Percentiles rank a stretch among this genome's conserved stretches.
These are phyloP conservation scores for Pogonus chalceus DNA, from an alignment of 1,140 invertebrate species.

Conservation along the genomic window DNA sequence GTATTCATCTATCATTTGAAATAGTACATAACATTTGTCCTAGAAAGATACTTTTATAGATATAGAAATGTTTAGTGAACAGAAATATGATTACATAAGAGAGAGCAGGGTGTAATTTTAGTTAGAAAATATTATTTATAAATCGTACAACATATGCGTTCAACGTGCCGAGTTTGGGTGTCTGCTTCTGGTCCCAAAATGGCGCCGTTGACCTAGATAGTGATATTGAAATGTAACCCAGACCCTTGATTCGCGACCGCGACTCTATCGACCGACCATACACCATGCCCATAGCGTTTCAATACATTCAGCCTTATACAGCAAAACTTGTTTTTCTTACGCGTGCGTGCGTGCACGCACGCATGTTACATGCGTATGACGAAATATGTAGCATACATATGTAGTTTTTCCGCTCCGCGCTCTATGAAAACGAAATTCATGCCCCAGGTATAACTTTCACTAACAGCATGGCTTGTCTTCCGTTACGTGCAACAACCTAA, in stretches of 20 bases:
- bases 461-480: not conserved
- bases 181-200: not conserved
- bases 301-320: not conserved
- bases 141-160: not conserved
- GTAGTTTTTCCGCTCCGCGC: too few relatives aligned
- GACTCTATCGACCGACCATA: not conserved
- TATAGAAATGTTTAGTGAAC: not conserved
- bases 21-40: too few relatives aligned
- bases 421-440: slow-evolving; percentile 4
- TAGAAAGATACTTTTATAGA: too few relatives aligned
- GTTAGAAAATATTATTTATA: not conserved
- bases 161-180: not conserved
- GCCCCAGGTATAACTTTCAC: not conserved
- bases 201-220: slow-evolving; percentile 2
- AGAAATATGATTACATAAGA: slow-evolving; percentile 1
- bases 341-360: not conserved
- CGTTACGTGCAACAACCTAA: slow-evolving; percentile 4
- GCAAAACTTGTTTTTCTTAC: not conserved
- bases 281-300: not conserved
- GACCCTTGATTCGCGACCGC: not conserved
- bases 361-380: not conserved
- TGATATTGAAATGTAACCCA: slow-evolving; percentile 6
- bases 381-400: too few relatives aligned
- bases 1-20: too few relatives aligned
- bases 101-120: not conserved